Percentiles rank a stretch among this genome's conserved stretches.
These are phyloP conservation scores for Malthinus flaveolus DNA, from an alignment of 2,888 invertebrate genomes.

Conservation along the genomic window DNA sequence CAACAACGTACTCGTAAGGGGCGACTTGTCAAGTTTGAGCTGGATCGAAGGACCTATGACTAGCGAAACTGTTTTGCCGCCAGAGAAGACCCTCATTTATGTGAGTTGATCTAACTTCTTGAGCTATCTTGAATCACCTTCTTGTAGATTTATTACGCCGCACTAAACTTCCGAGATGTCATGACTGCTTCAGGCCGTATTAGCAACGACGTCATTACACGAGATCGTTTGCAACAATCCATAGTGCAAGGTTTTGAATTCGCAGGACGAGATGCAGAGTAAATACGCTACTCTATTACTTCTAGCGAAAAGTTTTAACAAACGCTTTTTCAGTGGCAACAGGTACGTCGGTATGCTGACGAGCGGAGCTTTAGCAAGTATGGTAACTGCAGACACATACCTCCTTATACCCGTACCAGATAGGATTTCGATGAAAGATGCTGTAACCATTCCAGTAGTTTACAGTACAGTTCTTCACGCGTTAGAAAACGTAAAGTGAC, in stretches of 20 bases:
- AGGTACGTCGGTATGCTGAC: too few species aligned
- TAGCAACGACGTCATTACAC: constrained; percentile 77
- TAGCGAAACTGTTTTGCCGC: neutral
- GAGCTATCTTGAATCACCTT: constrained; percentile 35
- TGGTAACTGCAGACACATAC: too few species aligned
- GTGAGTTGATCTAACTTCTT: too few species aligned
- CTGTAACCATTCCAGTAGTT: too few species aligned
- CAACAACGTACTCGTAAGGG: constrained; percentile 69
- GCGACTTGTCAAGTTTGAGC: constrained; percentile 78
- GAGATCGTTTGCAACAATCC: constrained; percentile 63
- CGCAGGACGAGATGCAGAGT: constrained; percentile 55
- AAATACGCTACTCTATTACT: constrained; percentile 63
- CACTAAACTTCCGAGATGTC: constrained; percentile 93
- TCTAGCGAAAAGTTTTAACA: too few species aligned
- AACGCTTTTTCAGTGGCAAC: too few species aligned
- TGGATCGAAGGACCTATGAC: constrained; percentile 72
- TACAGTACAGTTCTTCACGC: too few species aligned
- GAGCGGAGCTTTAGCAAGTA: too few species aligned
- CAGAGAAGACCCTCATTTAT: constrained; percentile 28
- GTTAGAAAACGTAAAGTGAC: too few species aligned
- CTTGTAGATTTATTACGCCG: constrained; percentile 74
- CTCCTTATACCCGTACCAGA: too few species aligned
- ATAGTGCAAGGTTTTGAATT: constrained; percentile 72
- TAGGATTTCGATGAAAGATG: too few species aligned
- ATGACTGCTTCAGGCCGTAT: constrained; percentile 93